Base-by-base conservation (phyloP, 2,888 invertebrate species). In the Scelioninae gen. 2 region DNA sequence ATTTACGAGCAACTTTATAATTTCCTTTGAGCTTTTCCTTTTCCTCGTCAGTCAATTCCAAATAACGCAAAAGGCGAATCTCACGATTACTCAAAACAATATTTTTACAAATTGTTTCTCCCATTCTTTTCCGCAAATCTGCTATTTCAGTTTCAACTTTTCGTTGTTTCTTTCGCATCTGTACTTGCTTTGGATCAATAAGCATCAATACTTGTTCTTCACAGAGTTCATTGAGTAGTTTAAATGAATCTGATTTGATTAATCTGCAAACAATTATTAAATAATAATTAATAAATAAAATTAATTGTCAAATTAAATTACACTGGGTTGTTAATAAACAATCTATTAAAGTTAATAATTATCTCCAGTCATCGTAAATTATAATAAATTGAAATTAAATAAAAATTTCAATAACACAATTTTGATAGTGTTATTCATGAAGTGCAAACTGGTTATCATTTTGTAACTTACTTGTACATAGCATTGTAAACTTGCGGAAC, bases 61-160 rank as follows among this genome's bases (percentile, higher is more conserved):
- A 90, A 87, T 96, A 95, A 82, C 94, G 92, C 76, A 96, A 88
- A 70, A 96, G 88, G 80, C 96, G 90, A 80, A 96, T 96, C 88
- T 96, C 96, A 78, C 96, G 90, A 85, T 96, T 96, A 83, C 95
- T 96, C 72, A 96, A 88, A 50, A 96, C 96, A 83, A 96, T 93
- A 84, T 94, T 95, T 82, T 94, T 94, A 31, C 87, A 87, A 45
- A 92, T 92, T 2, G 93, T 91, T 83, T 93, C 93, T 55, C 92
- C 90, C 81, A 96, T 87, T 87, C 96, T 95, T 48, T 89, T 89
- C 81, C 94, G 92, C 57, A 96, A 88, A 85, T 96, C 96, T n/a
- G 92, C 90, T 1, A 96, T 93, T 87, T 96, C 96, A 7, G 94
- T 94, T 84, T 95, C 95, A 11, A 96, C 93, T 89, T 96, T 96